Base-by-base conservation (phyloP, 2,797 vertebrate genomes). In the Aotus griseimembra region DNA sequence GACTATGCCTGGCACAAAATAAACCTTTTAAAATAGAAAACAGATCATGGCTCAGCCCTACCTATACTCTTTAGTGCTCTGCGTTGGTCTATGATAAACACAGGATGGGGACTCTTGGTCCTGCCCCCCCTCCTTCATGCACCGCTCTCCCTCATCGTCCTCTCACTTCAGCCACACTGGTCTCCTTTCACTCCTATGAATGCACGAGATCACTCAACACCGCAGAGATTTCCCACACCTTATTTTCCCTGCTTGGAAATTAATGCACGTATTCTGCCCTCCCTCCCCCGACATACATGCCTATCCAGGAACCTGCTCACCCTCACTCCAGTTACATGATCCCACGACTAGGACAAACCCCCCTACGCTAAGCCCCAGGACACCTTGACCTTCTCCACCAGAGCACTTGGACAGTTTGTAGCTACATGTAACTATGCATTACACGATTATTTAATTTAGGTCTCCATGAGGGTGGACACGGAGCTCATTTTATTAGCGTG, bases 71-170 rank as follows among this genome's bases (percentile, higher is more conserved):
- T 24, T 3, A 55, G 19, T 5, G 79, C 13, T 61, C 24, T 61
- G 64, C 26, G 2, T 0, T 24, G 1, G 9, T 55, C 58, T 26
- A n/a, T 0, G 1, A 64, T 19, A 11, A 70, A 82, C 0, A 11
- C 7, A 44, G 0, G 1, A 19, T 36, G 17, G 2, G 3, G 79
- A 44, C 10, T 2, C 30, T 10, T 1, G 26, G 46, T 33, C 61
- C 64, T 17, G 52, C 36, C 64, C n/a, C 7, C 41, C 46, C 20
- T n/a, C 67, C 79, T 36, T 44, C 3, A 6, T 0, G 41, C 20
- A 36, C n/a, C 36, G 2, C 50, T 20, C 41, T 1, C 44, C 22
- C 11, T 2, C 1, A 4, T 19, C 48, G 10, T 7, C 67, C 64
- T 48, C 57, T 46, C 24, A 7, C 20, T 48, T 41, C 61, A 26